Conservation (phyloP, 2,888 invertebrate species). For the Quadriops clusia region DNA sequence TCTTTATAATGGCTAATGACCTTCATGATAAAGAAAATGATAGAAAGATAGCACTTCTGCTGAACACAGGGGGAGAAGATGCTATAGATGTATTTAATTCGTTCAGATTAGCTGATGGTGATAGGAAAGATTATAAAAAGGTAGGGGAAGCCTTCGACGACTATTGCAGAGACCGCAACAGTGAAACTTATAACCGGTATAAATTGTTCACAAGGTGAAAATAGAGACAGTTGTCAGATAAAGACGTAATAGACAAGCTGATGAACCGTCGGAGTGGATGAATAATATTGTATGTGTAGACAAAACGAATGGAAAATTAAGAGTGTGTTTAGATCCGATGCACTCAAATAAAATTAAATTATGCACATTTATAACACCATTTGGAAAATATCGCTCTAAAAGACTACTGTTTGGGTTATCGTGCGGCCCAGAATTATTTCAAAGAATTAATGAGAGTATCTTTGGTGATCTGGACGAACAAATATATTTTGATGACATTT, state of each 20-base stretch:
- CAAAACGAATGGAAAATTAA: constrained; percentile 3
- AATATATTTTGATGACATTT: constrained; percentile 26
- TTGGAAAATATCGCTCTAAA: constrained; percentile 20
- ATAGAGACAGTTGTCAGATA: neutral
- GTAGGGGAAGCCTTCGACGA: constrained; percentile 1
- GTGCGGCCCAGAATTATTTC: constrained; percentile 23
- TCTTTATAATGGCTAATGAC: constrained; percentile 18
- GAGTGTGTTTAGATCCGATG: constrained; percentile 5
- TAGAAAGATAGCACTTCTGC: constrained; percentile 17
- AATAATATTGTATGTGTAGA: constrained; percentile 2
- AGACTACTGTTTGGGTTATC: constrained; percentile 15
- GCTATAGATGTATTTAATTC: constrained; percentile 5
- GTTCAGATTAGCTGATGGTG: constrained; percentile 2
- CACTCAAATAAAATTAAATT: constrained; percentile 13
- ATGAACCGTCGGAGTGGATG: constrained; percentile 1
- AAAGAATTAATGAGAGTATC: constrained; percentile 23
- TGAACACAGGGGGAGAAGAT: constrained; percentile 5
- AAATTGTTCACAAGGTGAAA: no score
- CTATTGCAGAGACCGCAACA: no score
- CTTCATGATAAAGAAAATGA: constrained; percentile 14
- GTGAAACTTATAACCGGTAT: no score
- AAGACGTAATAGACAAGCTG: neutral
- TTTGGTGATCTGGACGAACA: constrained; percentile 24
- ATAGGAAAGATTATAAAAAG: neutral
- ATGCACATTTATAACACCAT: constrained; percentile 23